Base-by-base conservation (phyloP, 1,140 invertebrate genomes). In the Drosophila micromelanica region DNA sequence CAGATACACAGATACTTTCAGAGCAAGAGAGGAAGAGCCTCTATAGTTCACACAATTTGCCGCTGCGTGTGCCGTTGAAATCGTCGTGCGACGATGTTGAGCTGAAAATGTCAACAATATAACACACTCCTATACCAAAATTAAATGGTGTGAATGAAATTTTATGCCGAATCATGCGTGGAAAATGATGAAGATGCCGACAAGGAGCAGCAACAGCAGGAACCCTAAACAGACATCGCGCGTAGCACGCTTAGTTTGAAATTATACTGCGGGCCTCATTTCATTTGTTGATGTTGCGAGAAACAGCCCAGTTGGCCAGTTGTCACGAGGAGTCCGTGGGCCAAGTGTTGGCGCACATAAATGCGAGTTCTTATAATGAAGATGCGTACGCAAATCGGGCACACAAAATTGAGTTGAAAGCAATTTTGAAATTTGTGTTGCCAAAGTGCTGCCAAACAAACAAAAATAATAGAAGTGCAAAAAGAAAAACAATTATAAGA, bases 111-210 rank as follows among this genome's bases (percentile, higher is more conserved):
- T 87, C 84, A 87, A 84, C 84, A 78, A 87, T 76, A 78, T 76
- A 80, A 68, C 80, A 69, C 54, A 17, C 32, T 55, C 32, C 56
- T 20, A 55, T 38, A 43, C 59, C 67, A 61, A 90, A 89, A 84
- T 89, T 74, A 90, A 89, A 89, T 89, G 84, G 84, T 89, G 84
- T 90, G 85, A 89, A 89, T 67, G 76, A 80, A 89, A 89, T 89
- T 89, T 89, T 89, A 89, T 89, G 84, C 84, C 85, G 85, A 89
- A 89, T 89, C 85, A 89, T 89, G 84, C 85, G 64, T 89, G 85
- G 69, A 76, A 89, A 77, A 89, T 87, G 84, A 87, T 89, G 85
- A 89, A 80, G 84, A 68, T 89, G 84, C 76, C 79, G 52, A 43
- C 52, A 51, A 57, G 17, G 43, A 68, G 52, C 32, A 54, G 30